Percentiles rank a stretch among this genome's conserved stretches.
These are phyloP conservation scores for Hydractinia symbiolongicarpus DNA, from an alignment of 30 jellyfish, hydroid and myxozoan species.

Conservation along the genomic window DNA sequence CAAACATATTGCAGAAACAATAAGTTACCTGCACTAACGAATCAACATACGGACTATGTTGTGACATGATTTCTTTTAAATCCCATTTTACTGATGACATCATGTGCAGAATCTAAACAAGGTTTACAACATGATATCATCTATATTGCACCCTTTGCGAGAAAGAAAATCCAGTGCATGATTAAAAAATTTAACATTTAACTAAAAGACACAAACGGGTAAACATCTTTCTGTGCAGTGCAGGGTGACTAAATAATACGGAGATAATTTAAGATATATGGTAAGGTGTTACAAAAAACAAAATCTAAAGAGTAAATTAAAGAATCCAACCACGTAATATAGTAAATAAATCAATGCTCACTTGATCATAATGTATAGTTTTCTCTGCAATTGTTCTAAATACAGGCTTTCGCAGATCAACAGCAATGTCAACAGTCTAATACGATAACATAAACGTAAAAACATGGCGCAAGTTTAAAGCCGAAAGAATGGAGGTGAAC, in stretches of 20 bases:
- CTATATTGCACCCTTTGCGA: too few species aligned
- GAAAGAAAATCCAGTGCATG: too few species aligned
- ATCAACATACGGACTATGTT: constrained; percentile 90
- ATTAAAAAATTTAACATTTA: too few species aligned
- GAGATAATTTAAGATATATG: too few species aligned
- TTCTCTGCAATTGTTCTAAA: constrained; percentile 68
- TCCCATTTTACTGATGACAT: constrained; percentile 95
- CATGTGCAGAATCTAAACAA: constrained; percentile 53
- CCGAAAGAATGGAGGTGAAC: too few species aligned
- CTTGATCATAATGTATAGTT: constrained; percentile 79
- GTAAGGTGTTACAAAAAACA: background rate
- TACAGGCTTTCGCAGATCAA: constrained; percentile 81
- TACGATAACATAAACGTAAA: background rate
- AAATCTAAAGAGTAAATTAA: too few species aligned
- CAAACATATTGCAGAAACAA: background rate
- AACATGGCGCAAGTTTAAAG: background rate
- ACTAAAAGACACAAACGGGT: too few species aligned
- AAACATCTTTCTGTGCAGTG: too few species aligned
- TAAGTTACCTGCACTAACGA: constrained; percentile 54
- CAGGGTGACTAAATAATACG: too few species aligned
- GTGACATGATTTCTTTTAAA: constrained; percentile 94
- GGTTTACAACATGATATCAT: background rate
- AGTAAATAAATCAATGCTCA: background rate
- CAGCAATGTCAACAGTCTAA: constrained; percentile 85
- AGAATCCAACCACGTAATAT: background rate